phyloP scores from a whole-genome alignment of 2,113 vertebrate genomes.

The Mirounga angustirostris region DNA sequence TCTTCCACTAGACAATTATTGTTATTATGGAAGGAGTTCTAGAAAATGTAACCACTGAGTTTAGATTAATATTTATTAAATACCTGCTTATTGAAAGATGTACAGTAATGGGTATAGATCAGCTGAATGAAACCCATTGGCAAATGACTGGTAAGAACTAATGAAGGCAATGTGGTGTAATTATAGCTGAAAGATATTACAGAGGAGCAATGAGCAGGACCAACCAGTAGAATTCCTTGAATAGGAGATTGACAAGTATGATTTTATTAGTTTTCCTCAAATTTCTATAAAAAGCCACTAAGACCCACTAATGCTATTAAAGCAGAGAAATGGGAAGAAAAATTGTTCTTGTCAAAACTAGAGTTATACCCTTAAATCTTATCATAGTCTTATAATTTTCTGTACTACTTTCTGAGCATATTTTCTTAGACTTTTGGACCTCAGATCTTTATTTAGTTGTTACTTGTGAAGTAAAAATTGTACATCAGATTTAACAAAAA shows the following conservation, averaged over 20 bases:
- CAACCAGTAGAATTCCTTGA: neutral
- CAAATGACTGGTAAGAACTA: conserved; percentile 3
- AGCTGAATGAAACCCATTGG: neutral
- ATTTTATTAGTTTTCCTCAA: neutral
- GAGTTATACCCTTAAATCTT: conserved; percentile 12
- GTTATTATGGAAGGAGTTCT: neutral
- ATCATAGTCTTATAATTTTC: neutral
- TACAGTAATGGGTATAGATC: neutral
- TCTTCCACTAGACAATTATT: neutral
- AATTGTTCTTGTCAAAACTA: conserved; percentile 23
- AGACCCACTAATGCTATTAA: neutral
- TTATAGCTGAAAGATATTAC: neutral
- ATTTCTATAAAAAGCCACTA: neutral
- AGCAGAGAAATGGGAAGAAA: conserved; percentile 61
- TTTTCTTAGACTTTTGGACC: conserved; percentile 29
- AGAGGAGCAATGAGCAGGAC: neutral
- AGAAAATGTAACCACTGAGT: conserved; percentile 11
- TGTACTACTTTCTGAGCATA: neutral
- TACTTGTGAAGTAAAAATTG: conserved; percentile 55
- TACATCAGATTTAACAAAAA: conserved; percentile 34
- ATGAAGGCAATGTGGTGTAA: neutral
- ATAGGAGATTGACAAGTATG: neutral
- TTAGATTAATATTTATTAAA: conserved; percentile 37
- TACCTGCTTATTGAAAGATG: neutral
- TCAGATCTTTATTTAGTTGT: conserved; percentile 8